Evolutionary conservation across 92 coral and sea anemone species (phyloP), one percentile per base, ranked within the genome.

Genomic region (Parazoanthus atlanticus): DNA sequence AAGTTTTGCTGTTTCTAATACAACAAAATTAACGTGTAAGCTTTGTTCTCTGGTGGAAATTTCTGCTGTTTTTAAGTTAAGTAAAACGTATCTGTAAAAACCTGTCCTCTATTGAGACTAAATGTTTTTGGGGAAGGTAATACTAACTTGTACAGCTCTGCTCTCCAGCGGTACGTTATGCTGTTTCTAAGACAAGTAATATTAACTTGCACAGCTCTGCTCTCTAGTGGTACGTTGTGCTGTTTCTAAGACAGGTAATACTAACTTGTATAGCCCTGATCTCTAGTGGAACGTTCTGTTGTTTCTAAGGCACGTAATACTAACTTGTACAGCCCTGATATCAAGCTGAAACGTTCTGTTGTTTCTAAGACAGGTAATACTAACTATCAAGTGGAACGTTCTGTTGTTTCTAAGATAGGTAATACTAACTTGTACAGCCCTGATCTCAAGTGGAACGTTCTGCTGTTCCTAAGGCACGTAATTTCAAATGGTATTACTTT

Each of bases 281-380:
- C 25, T 65, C 25, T 9, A 13, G 71, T 65, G 6, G 25, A 65
- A 5, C 71, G 8, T 43, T 43, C 9, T 6, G 11, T 8, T 8
- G 49, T 2, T 30, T 13, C 5, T 36, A 36, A 36, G 5, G 2
- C 40, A 36, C 2, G 40, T 36, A 36, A 36, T 36, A 30, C 88
- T 88, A 87, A 95, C 99, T 93, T 61, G 92, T 89, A 41, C 99
- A 96, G 52, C 95, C 94, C 28, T 96, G 93, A 6, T 85, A 92
- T 77, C 90, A 92, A 16, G 96, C n/a, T 92, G n/a, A 97, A 97
- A 32, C 99, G 95, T 30, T 83, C 88, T 58, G 69, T 7, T 3
- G 47, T 43, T 43, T 5, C n/a, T 92, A 36, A 36, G 5, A 5
- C 40, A 36, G 40, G 40, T 36, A 5, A 36, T 36, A 36, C 40